These are phyloP conservation scores for Epinotia nisella DNA, from an alignment of 2,888 invertebrate species.

Conservation along the genomic window DNA sequence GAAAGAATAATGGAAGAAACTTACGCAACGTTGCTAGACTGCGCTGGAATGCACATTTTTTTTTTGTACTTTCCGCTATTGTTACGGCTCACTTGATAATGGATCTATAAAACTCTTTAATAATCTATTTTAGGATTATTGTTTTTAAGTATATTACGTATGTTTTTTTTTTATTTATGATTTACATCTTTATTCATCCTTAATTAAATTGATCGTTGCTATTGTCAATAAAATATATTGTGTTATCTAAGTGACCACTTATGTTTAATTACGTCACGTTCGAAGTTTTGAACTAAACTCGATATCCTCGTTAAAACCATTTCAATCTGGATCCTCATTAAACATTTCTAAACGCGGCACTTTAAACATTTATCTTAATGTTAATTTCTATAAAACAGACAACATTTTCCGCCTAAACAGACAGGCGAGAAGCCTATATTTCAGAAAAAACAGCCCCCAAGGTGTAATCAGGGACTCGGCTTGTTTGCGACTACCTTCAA, in stretches of 20 bases:
- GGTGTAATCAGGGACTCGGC: constrained; percentile 50
- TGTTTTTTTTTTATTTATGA: too few relatives aligned
- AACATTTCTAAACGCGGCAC: constrained; percentile 2
- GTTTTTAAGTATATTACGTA: too few relatives aligned
- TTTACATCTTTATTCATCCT: too few relatives aligned
- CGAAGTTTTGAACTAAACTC: too few relatives aligned
- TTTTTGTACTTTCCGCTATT: too few relatives aligned
- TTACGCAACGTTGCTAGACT: background rate
- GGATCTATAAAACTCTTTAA: too few relatives aligned
- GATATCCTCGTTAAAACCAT: constrained; percentile 2
- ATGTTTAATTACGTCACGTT: too few relatives aligned
- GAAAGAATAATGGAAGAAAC: constrained; percentile 24
- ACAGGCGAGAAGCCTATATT: constrained; percentile 27
- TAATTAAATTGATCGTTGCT: too few relatives aligned
- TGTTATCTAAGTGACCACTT: too few relatives aligned
- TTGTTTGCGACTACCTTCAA: constrained; percentile 46
- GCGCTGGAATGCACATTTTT: background rate
- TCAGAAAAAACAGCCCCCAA: constrained; percentile 34
- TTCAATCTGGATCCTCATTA: background rate
- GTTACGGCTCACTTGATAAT: too few relatives aligned
- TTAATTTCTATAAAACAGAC: constrained; percentile 26
- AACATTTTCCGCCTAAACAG: constrained; percentile 27
- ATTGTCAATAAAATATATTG: too few relatives aligned
- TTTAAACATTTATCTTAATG: constrained; percentile 15
- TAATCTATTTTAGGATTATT: too few relatives aligned